Evolutionary conservation across 2,113 vertebrate genomes (phyloP).

Genomic region (Xenopus borealis): DNA sequence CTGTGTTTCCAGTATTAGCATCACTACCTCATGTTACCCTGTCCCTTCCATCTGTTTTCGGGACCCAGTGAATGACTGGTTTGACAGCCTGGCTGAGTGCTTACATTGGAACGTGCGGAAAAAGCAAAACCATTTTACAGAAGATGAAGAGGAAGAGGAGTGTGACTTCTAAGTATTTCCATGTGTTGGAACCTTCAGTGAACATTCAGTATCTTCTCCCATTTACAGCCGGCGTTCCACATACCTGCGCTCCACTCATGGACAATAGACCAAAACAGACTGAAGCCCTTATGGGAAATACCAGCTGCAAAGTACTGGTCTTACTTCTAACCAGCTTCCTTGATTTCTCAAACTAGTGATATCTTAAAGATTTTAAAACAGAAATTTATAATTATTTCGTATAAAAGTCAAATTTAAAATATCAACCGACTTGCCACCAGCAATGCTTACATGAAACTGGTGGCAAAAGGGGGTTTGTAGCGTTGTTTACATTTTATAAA

Average conservation of each 20-base stretch:
- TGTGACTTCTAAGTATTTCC: slow-evolving; percentile 40
- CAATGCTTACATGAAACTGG: neutral
- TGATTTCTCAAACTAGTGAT: slow-evolving; percentile 33
- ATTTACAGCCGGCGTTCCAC: neutral
- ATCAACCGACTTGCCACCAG: neutral
- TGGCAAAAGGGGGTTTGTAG: slow-evolving; percentile 1
- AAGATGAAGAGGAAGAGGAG: slow-evolving; percentile 56
- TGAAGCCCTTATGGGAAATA: slow-evolving; percentile 11
- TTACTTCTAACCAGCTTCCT: slow-evolving; percentile 31
- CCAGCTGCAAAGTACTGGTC: slow-evolving; percentile 31
- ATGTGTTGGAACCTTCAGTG: neutral
- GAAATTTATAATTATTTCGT: slow-evolving; percentile 36
- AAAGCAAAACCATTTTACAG: slow-evolving; percentile 69
- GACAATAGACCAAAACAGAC: slow-evolving; percentile 32
- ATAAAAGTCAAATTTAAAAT: slow-evolving; percentile 16
- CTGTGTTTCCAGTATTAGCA: slow-evolving; percentile 69
- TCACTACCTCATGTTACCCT: slow-evolving; percentile 82
- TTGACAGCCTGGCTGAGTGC: slow-evolving; percentile 78
- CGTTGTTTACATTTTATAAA: slow-evolving; percentile 44
- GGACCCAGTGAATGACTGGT: slow-evolving; percentile 79
- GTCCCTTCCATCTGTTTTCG: slow-evolving; percentile 78
- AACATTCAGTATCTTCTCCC: neutral
- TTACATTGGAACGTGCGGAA: slow-evolving; percentile 82
- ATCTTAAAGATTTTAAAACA: slow-evolving; percentile 29
- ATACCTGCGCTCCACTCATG: neutral